phyloP scores from a whole-genome alignment of 2,113 vertebrate species.

The Nannobrachium achirus region DNA sequence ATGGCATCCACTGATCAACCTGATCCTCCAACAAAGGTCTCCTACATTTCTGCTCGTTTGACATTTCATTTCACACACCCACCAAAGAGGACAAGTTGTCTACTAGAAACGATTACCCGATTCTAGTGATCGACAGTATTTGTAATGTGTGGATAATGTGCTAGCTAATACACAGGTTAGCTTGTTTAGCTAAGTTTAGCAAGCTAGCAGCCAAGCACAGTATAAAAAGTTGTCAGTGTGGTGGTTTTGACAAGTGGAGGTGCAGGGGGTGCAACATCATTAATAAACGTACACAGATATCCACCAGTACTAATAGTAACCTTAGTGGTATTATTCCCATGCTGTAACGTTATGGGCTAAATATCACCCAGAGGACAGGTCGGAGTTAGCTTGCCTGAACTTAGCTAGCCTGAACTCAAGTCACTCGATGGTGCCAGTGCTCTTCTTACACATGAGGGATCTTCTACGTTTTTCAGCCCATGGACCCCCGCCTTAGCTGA shows the following conservation, averaged over 20 bases:
- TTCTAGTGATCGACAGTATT: not conserved
- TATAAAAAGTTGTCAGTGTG: slow-evolving; percentile 53
- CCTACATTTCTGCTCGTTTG: slow-evolving; percentile 3
- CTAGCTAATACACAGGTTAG: slow-evolving; percentile 31
- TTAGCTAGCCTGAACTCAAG: not conserved
- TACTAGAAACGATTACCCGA: not conserved
- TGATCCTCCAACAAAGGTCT: slow-evolving; percentile 76
- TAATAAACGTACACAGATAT: not conserved
- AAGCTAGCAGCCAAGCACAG: slow-evolving; percentile 35
- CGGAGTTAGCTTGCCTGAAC: slow-evolving; percentile 5
- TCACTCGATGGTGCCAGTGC: too few species aligned
- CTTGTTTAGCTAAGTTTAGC: slow-evolving; percentile 53
- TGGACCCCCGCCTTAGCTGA: too few species aligned
- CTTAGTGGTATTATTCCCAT: not conserved
- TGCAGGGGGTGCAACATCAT: slow-evolving; percentile 4
- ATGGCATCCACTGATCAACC: slow-evolving; percentile 80
- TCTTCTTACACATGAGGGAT: too few species aligned
- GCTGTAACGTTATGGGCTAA: slow-evolving; percentile 8
- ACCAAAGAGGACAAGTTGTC: not conserved
- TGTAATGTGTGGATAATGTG: not conserved
- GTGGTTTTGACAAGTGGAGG: slow-evolving; percentile 42
- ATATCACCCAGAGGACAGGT: slow-evolving; percentile 39
- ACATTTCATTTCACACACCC: not conserved
- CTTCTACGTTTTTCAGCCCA: too few species aligned
- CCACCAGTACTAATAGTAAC: not conserved